These are phyloP conservation scores for Ambastaia sidthimunki DNA, from an alignment of 2,797 vertebrate genomes.

Conservation along the genomic window DNA sequence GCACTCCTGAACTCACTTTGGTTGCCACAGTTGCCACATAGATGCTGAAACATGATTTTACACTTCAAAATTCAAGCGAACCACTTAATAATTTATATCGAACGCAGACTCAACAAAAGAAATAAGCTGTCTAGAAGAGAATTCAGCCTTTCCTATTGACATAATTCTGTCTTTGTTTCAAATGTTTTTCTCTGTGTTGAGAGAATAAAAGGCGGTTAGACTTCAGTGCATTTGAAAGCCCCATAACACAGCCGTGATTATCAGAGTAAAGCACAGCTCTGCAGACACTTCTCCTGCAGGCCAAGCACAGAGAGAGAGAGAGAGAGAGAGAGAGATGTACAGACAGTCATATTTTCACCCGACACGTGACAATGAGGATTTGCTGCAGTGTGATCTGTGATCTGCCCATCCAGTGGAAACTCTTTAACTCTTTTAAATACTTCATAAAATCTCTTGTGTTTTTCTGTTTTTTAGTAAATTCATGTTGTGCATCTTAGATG, in stretches of 20 bases:
- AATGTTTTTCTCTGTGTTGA: constrained; percentile 30
- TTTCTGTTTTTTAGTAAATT: background rate
- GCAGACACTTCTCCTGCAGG: constrained; percentile 1
- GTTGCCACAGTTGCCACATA: background rate
- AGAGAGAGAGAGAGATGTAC: constrained; percentile 51
- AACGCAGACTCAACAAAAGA: constrained; percentile 16
- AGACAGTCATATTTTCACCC: background rate
- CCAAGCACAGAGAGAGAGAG: constrained; percentile 31
- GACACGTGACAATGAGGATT: constrained; percentile 12
- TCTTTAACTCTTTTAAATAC: background rate
- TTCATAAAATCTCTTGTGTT: background rate
- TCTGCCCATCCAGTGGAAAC: background rate
- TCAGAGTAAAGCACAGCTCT: constrained; percentile 70
- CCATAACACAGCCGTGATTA: constrained; percentile 70
- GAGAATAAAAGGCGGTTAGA: constrained; percentile 60
- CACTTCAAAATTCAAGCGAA: constrained; percentile 45
- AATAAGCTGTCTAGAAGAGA: constrained; percentile 14
- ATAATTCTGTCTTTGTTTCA: constrained; percentile 45
- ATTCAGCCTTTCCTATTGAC: constrained; percentile 32
- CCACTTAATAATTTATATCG: constrained; percentile 40
- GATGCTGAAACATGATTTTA: background rate
- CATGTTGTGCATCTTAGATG: background rate
- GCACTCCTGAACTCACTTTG: background rate
- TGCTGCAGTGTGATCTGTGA: constrained; percentile 32
- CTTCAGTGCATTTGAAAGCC: constrained; percentile 66